Evolutionary conservation across 2,797 vertebrate species (phyloP), one percentile per base, ranked within the genome.

Genomic region (Xiphorhynchus erythropygius): DNA sequence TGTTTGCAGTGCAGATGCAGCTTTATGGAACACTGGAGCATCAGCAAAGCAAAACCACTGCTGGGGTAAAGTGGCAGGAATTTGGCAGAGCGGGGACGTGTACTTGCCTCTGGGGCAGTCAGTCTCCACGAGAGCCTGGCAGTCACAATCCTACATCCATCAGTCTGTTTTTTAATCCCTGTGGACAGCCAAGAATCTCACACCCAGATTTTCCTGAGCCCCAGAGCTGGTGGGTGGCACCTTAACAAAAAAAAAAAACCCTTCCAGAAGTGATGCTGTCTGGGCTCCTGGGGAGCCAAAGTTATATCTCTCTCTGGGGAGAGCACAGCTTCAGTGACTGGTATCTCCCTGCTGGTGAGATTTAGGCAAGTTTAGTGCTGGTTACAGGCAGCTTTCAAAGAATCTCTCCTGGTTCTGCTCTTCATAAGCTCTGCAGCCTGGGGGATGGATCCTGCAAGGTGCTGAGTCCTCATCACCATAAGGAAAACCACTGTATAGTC

Each of bases 51-150:
- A 74, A 80, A 89, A 67, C 3, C 16, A 65, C 18, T 50, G 39
- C 49, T 63, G 53, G 22, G 19, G 19, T 41, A 52, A 92, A 84
- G 18, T 13, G 57, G 32, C 22, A 74, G 62, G 49, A 90, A 68
- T 68, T 1, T 52, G 32, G 13, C 4, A 5, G 11, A 3, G 3
- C 30, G 32, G 37, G 25, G 25, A 0, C 0, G 4, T 21, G 5
- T 46, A 39, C 55, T 63, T 87, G 21, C 21, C 55, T 46, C 39
- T 39, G 14, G 21, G 21, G 18, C 32, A 50, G 6, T 37, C 62
- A 55, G 59, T 76, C n/a, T 94, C 63, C 63, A 65, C 0, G 1
- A 46, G 7, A 87, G 15, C 49, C 41, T 47, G 44, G 35, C 57
- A 89, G 41, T 22, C 77, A 59, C 0, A 6, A 55, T 55, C 60